A percentile compares a stretch with the other conserved stretches of the same genome.
Conservation (phyloP, 35 echinoderm and acorn worm species). For the Lytechinus variegatus region DNA sequence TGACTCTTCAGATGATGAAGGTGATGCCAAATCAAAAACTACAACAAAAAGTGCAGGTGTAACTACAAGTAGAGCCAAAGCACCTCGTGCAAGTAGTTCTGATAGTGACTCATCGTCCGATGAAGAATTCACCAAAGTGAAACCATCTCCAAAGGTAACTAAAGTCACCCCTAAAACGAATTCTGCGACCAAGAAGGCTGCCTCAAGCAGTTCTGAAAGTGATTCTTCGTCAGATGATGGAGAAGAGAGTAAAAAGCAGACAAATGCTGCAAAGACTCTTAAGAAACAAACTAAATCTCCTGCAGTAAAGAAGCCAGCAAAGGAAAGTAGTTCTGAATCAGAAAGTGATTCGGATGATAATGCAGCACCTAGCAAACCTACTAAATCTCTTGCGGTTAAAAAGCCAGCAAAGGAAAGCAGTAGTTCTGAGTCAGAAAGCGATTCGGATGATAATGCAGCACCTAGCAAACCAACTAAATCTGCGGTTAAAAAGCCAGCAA, state of each 20-base stretch:
- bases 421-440: slow-evolving; percentile 24
- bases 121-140: background rate
- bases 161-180: background rate
- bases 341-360: slow-evolving; percentile 17
- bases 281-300: too few relatives aligned
- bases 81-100: slow-evolving; percentile 7
- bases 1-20: background rate
- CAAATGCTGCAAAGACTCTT: background rate
- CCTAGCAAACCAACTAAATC: slow-evolving; percentile 7
- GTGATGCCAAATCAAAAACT: background rate
- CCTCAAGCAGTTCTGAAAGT: slow-evolving; percentile 54
- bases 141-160: background rate
- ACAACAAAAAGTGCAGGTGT: background rate
- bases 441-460: slow-evolving; percentile 16
- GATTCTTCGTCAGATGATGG: slow-evolving; percentile 42
- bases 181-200: slow-evolving; percentile 34
- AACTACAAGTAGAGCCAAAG: background rate
- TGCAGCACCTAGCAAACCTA: slow-evolving; percentile 7
- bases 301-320: background rate
- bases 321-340: background rate
- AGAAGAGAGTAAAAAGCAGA: background rate
- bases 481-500: background rate
- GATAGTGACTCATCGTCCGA: background rate
- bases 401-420: background rate
- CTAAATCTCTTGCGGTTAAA: background rate